Evolutionary conservation across 2,113 vertebrate genomes (phyloP).

Genomic region (Arothron firmamentum): DNA sequence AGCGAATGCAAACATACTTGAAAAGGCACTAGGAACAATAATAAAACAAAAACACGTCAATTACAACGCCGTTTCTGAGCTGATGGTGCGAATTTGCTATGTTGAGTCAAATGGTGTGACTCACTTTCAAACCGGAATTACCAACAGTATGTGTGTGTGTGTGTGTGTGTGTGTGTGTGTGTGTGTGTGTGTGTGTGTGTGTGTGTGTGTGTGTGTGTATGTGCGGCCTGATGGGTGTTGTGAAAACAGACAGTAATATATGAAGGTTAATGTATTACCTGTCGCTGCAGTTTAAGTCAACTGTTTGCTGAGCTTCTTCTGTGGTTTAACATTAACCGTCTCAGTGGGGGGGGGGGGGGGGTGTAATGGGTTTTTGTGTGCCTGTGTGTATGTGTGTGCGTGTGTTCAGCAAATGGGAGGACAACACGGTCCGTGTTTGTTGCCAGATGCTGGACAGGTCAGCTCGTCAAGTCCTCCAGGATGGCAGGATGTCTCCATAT

Average conservation of each 20-base stretch:
- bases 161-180: conserved; percentile 15
- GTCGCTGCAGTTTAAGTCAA: conserved; percentile 45
- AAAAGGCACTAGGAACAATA: no score
- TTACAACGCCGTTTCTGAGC: no score
- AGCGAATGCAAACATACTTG: no score
- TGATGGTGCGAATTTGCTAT: no score
- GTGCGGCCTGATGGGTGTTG: conserved; percentile 34
- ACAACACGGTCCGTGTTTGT: conserved; percentile 40
- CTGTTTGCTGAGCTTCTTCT: conserved; percentile 52
- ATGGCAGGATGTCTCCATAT: conserved; percentile 46
- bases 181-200: conserved; percentile 23
- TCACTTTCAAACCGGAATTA: neutral
- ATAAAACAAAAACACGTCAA: no score
- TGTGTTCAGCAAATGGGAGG: conserved; percentile 42
- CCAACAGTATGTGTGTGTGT: conserved; percentile 11
- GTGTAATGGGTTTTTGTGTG: conserved; percentile 11
- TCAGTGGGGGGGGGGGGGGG: conserved; percentile 49
- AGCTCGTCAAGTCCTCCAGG: conserved; percentile 51
- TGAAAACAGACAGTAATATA: conserved; percentile 37
- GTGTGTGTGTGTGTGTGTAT: conserved; percentile 15
- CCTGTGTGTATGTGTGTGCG: conserved; percentile 15
- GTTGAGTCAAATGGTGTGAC: no score
- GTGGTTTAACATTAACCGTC: conserved; percentile 58
- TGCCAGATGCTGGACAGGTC: conserved; percentile 53
- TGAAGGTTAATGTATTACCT: conserved; percentile 47